A percentile compares a stretch with the other conserved stretches of the same genome.
Conservation (phyloP, 2,113 vertebrate species). For the Mirounga angustirostris region DNA sequence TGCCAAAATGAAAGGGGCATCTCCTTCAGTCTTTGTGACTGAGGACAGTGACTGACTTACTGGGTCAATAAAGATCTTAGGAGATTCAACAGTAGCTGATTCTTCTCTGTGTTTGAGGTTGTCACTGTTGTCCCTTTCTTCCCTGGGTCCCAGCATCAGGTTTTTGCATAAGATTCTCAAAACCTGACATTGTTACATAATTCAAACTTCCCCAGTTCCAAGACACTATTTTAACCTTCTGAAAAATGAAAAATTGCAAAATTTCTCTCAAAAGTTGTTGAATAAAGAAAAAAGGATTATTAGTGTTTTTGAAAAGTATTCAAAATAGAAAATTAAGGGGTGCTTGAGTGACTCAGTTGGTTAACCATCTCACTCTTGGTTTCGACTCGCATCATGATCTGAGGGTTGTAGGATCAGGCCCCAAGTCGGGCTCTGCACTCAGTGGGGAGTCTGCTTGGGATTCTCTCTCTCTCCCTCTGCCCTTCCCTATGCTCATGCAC, state of each 20-base stretch:
- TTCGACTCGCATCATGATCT: neutral
- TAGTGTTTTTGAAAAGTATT: conserved; percentile 21
- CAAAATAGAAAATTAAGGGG: neutral
- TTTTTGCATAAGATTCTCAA: conserved; percentile 28
- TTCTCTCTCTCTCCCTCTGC: neutral
- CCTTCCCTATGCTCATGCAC: neutral
- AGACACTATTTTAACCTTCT: neutral
- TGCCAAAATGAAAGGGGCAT: neutral
- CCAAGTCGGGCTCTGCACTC: neutral
- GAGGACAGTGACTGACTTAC: neutral
- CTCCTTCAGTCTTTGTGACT: neutral
- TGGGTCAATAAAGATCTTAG: neutral
- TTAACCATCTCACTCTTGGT: neutral
- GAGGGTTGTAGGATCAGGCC: neutral
- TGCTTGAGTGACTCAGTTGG: neutral
- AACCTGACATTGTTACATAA: conserved; percentile 31
- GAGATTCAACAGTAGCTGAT: neutral
- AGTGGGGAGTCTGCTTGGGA: neutral
- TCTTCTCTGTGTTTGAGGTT: neutral
- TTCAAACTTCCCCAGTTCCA: neutral
- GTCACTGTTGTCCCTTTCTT: neutral
- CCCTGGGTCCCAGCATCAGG: neutral
- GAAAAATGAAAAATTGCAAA: conserved; percentile 17
- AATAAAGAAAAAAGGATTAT: conserved; percentile 41
- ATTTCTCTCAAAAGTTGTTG: conserved; percentile 25